These are phyloP conservation scores for Brotogeris chrysoptera DNA, from an alignment of 2,797 vertebrate genomes.

Conservation along the genomic window DNA sequence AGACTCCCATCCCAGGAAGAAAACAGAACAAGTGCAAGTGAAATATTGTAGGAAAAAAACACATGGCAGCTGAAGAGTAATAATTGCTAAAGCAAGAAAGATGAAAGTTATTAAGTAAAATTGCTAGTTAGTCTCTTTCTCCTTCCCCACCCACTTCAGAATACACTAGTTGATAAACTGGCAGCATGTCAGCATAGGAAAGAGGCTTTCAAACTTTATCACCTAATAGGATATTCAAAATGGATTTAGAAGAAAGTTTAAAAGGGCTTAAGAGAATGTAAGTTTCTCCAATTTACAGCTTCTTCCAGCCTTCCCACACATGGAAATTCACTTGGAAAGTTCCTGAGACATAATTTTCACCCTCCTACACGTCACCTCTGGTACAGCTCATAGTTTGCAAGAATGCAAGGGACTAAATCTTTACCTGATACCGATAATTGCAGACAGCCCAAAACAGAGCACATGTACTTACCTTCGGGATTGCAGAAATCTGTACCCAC, in stretches of 20 bases:
- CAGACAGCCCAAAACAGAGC: not conserved
- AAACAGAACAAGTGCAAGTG: slow-evolving; percentile 69
- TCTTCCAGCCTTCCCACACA: slow-evolving; percentile 21
- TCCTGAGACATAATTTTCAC: slow-evolving; percentile 46
- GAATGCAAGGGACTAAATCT: not conserved
- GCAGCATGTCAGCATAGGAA: slow-evolving; percentile 11
- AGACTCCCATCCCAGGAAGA: slow-evolving; percentile 63
- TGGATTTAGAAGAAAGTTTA: not conserved
- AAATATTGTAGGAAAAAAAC: slow-evolving; percentile 65
- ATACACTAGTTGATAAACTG: slow-evolving; percentile 51
- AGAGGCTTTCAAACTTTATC: slow-evolving; percentile 54
- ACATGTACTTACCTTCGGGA: not conserved
- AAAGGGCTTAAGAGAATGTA: not conserved
- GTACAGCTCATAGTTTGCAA: not conserved
- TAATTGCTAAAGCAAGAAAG: slow-evolving; percentile 50
- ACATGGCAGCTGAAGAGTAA: slow-evolving; percentile 39
- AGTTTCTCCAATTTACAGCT: slow-evolving; percentile 29
- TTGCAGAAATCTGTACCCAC: not conserved
- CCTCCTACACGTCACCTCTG: not conserved
- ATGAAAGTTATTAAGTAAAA: slow-evolving; percentile 48
- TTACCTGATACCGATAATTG: not conserved
- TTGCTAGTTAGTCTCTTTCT: slow-evolving; percentile 17
- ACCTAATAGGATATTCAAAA: slow-evolving; percentile 3
- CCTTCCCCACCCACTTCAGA: not conserved
- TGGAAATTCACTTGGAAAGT: slow-evolving; percentile 61